Evolutionary conservation across 2,888 invertebrate genomes (phyloP).

Genomic region (Chalcosyrphus nemorum): DNA sequence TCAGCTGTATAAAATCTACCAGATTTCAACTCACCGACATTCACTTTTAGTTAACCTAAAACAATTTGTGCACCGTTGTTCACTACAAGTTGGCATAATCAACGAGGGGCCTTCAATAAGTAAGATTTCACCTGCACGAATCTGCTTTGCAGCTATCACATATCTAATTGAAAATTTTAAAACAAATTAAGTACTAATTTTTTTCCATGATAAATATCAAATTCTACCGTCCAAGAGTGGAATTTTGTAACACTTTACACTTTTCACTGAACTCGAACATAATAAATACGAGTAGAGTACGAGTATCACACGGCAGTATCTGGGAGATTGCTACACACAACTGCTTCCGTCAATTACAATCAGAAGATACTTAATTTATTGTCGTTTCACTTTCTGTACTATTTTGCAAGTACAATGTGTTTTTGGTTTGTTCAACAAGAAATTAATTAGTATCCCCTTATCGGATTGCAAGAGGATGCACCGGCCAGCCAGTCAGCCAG

Average conservation of each 20-base stretch:
- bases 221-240: conserved; percentile 77
- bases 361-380: conserved; percentile 31
- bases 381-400: neutral
- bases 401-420: neutral
- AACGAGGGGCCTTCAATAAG: conserved; percentile 84
- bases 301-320: neutral
- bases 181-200: conserved; percentile 3
- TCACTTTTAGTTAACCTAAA: conserved; percentile 77
- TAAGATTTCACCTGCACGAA: conserved; percentile 84
- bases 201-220: conserved; percentile 9
- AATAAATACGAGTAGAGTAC: too few relatives aligned
- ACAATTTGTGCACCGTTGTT: conserved; percentile 83
- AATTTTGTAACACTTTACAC: conserved; percentile 77
- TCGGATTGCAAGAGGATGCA: conserved; percentile 38
- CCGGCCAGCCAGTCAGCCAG: neutral
- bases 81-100: conserved; percentile 82
- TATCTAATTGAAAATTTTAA: conserved; percentile 80
- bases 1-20: too few relatives aligned
- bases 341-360: conserved; percentile 49
- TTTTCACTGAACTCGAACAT: conserved; percentile 78
- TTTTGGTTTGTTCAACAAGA: conserved; percentile 18
- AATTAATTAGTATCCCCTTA: conserved; percentile 57
- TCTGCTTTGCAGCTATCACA: conserved; percentile 83
- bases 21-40: conserved; percentile 77
- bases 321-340: conserved; percentile 7